Conservation (phyloP, 2,113 vertebrate genomes). For the Panthera tigris region DNA sequence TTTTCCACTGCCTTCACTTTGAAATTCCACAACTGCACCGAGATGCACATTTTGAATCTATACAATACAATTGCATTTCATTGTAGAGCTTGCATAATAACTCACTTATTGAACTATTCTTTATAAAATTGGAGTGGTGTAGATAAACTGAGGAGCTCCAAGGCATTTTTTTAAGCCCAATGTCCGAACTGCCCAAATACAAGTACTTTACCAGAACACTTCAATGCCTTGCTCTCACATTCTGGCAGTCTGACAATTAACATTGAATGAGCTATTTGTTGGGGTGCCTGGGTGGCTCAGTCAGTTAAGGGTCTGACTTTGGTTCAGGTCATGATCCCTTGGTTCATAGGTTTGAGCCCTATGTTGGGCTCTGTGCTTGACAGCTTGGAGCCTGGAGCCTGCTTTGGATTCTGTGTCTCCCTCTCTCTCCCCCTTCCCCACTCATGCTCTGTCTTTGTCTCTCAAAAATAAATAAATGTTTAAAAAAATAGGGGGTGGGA, state of each 20-base stretch:
- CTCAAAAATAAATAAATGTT: too few species aligned
- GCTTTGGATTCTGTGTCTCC: too few species aligned
- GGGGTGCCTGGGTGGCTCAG: too few species aligned
- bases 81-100: background rate
- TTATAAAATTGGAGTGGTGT: background rate
- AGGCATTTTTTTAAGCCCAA: background rate
- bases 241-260: constrained; percentile 29
- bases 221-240: constrained; percentile 43
- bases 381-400: too few species aligned
- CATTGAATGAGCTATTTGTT: constrained; percentile 67
- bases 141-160: background rate
- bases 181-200: background rate
- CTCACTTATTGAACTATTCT: constrained; percentile 30
- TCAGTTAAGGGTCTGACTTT: too few species aligned
- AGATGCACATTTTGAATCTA: background rate
- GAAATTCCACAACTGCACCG: background rate
- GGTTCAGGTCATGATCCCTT: too few species aligned
- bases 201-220: constrained; percentile 54
- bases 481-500: too few species aligned
- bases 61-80: background rate
- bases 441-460: too few species aligned
- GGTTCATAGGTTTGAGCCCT: too few species aligned
- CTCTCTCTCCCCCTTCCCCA: too few species aligned
- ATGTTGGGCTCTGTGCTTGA: too few species aligned
- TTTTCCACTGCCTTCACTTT: background rate